These are phyloP conservation scores for Erythrocercus mccallii DNA, from an alignment of 2,113 vertebrate species.

Conservation along the genomic window DNA sequence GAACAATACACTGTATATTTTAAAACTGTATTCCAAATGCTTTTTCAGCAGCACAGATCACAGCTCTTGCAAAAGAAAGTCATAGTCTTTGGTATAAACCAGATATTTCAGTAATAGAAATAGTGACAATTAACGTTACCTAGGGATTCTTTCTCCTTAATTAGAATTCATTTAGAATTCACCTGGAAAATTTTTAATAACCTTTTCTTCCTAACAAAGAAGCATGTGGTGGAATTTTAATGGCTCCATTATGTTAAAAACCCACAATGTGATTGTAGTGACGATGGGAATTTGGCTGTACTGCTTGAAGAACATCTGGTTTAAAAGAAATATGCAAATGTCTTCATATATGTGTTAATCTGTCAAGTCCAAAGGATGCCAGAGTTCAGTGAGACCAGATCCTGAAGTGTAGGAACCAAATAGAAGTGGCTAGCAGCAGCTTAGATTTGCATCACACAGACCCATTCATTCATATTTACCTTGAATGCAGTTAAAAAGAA, in stretches of 20 bases:
- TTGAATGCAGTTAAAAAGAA: not conserved
- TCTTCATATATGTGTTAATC: conserved; percentile 61
- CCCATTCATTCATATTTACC: not conserved
- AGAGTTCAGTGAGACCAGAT: conserved; percentile 9
- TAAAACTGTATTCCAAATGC: not conserved
- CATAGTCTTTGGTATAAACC: not conserved
- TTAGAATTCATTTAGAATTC: conserved; percentile 19
- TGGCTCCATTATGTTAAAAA: conserved; percentile 46
- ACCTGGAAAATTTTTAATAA: conserved; percentile 38
- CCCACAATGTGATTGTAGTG: not conserved
- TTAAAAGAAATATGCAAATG: conserved; percentile 66
- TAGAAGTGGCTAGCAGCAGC: not conserved
- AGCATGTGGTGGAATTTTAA: conserved; percentile 27
- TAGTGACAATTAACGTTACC: not conserved
- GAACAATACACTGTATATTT: not conserved
- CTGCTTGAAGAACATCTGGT: conserved; percentile 42
- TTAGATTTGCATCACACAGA: not conserved
- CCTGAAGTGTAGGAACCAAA: not conserved
- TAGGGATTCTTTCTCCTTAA: not conserved
- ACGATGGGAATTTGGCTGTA: conserved; percentile 46
- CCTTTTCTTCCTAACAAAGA: not conserved
- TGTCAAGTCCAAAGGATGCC: conserved; percentile 51
- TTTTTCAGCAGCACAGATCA: not conserved
- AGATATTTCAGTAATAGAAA: not conserved
- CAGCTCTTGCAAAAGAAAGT: not conserved